Percentiles rank a stretch among this genome's conserved stretches.
Conservation (phyloP, 2,888 invertebrate species). For the Boloria euphrosyne region DNA sequence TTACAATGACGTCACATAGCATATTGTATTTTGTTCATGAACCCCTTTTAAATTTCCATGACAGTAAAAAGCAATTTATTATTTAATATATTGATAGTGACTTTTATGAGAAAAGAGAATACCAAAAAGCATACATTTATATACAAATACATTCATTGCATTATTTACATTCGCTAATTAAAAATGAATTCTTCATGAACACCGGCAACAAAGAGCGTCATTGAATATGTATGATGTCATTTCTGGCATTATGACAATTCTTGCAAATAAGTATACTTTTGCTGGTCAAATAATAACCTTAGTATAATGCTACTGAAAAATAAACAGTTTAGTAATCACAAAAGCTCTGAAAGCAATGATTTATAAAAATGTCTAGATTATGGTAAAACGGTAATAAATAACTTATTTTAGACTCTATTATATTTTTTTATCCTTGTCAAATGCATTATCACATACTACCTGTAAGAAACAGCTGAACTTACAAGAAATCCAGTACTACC, state of each 20-base stretch:
- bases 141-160: constrained; percentile 35
- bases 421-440: no score
- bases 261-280: constrained; percentile 29
- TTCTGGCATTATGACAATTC: constrained; percentile 51
- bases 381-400: no score
- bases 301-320: neutral
- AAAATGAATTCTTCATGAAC: constrained; percentile 47
- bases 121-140: constrained; percentile 14
- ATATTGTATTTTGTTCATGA: no score
- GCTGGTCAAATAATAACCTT: constrained; percentile 7
- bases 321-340: no score
- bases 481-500: no score
- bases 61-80: neutral
- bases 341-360: no score
- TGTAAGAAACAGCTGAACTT: no score
- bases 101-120: neutral
- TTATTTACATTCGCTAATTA: constrained; percentile 43
- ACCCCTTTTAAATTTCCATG: no score
- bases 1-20: no score
- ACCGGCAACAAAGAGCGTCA: constrained; percentile 47
- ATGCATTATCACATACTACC: no score
- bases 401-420: no score
- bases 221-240: constrained; percentile 58
- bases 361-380: no score
- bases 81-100: neutral